Evolutionary conservation across 1,140 invertebrate species (phyloP).

Genomic region (Zaprionus africanus): DNA sequence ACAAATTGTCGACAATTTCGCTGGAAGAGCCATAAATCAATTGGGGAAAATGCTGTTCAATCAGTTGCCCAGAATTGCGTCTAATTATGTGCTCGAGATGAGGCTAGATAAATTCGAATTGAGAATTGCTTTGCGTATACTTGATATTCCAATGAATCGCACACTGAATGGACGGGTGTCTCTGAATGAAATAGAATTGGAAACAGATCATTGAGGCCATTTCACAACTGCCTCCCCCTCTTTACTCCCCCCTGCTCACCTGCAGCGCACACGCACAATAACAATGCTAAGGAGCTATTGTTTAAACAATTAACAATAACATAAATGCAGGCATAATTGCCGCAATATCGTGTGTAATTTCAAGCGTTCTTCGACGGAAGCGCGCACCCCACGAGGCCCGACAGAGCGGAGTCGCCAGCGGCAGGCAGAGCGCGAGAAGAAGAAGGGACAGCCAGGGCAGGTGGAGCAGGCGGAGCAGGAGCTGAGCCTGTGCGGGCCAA

Average conservation of each 20-base stretch:
- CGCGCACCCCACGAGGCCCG: slow-evolving; percentile 68
- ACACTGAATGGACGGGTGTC: slow-evolving; percentile 22
- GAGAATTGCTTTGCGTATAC: slow-evolving; percentile 23
- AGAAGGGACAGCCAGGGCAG: neutral
- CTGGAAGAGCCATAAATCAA: slow-evolving; percentile 82
- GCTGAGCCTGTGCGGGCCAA: slow-evolving; percentile 26
- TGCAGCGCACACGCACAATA: slow-evolving; percentile 44
- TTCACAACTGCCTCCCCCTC: slow-evolving; percentile 51
- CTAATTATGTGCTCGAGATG: slow-evolving; percentile 57
- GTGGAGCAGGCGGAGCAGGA: too few relatives aligned
- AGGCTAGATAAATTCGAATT: slow-evolving; percentile 16
- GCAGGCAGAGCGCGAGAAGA: neutral
- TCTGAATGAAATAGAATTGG: slow-evolving; percentile 50
- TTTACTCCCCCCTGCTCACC: neutral
- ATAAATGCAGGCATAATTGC: slow-evolving; percentile 79
- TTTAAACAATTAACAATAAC: slow-evolving; percentile 83
- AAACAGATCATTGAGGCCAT: slow-evolving; percentile 63
- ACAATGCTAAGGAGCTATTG: slow-evolving; percentile 47
- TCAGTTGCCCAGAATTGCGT: slow-evolving; percentile 62
- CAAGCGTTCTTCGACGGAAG: slow-evolving; percentile 72
- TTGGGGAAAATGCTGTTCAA: slow-evolving; percentile 58
- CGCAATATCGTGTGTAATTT: slow-evolving; percentile 71
- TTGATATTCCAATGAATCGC: slow-evolving; percentile 21
- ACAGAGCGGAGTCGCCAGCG: slow-evolving; percentile 58
- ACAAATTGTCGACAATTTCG: slow-evolving; percentile 83